Percentiles rank a stretch among this genome's conserved stretches.
phyloP scores from a whole-genome alignment of 1,140 invertebrate species.

The Drosophila funebris region DNA sequence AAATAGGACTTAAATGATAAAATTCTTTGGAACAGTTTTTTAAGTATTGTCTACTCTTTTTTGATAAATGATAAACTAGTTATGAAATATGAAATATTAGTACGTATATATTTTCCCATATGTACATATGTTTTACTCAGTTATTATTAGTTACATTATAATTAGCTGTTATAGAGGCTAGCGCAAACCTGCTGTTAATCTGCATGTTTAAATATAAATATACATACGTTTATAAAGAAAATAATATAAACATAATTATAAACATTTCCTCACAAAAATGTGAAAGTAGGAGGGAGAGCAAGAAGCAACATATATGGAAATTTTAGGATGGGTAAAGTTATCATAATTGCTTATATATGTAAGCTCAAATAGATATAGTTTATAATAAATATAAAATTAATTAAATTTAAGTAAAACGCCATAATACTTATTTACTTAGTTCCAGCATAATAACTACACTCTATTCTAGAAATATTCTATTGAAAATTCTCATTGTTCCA shows the following conservation, averaged over 20 bases:
- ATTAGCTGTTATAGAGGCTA: background rate
- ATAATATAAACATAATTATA: constrained; percentile 16
- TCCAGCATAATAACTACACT: constrained; percentile 84
- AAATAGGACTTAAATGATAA: constrained; percentile 2
- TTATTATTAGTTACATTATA: background rate
- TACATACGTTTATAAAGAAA: constrained; percentile 15
- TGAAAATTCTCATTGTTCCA: constrained; percentile 57
- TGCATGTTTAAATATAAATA: constrained; percentile 27
- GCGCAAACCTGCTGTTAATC: constrained; percentile 17
- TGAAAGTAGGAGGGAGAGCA: background rate
- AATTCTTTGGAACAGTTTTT: background rate
- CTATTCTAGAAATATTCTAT: constrained; percentile 84
- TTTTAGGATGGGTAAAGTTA: background rate
- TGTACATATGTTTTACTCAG: constrained; percentile 22
- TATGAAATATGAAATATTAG: constrained; percentile 8
- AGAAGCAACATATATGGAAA: constrained; percentile 1
- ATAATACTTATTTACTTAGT: constrained; percentile 84
- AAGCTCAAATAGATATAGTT: constrained; percentile 13
- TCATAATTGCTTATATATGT: background rate
- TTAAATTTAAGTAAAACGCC: constrained; percentile 78
- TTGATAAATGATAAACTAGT: background rate
- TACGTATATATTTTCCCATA: constrained; percentile 11
- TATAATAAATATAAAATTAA: constrained; percentile 30
- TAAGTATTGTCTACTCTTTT: background rate
- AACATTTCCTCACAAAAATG: constrained; percentile 16